Percentiles rank a stretch among this genome's conserved stretches.
Evolutionary conservation across 2,797 vertebrate species (phyloP).

Genomic region (Perodicticus potto): DNA sequence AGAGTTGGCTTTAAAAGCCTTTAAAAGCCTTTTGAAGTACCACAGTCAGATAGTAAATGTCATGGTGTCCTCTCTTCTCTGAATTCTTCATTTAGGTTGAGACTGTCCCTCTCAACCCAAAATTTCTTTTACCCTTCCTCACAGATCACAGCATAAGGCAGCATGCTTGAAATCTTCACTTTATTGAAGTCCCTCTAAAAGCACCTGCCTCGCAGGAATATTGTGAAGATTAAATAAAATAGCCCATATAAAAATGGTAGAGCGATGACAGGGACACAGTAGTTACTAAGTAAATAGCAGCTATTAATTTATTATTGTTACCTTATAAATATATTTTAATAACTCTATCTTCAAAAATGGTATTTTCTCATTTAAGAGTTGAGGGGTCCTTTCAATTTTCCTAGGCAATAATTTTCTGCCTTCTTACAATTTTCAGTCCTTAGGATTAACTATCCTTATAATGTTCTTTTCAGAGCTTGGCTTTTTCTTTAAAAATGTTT

Average conservation of each 20-base stretch:
- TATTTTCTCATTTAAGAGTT: slow-evolving; percentile 24
- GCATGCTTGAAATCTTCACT: neutral
- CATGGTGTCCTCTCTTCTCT: slow-evolving; percentile 2
- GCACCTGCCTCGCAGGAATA: neutral
- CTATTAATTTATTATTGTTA: neutral
- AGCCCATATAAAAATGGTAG: neutral
- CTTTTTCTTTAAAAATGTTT: slow-evolving; percentile 52
- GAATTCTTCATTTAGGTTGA: neutral
- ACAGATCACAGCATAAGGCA: neutral
- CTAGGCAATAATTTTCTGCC: neutral
- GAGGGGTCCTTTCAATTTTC: neutral
- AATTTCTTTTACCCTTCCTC: neutral
- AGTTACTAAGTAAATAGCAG: neutral
- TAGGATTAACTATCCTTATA: slow-evolving; percentile 47
- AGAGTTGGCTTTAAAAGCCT: slow-evolving; percentile 59
- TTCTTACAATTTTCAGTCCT: neutral
- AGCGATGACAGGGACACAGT: neutral
- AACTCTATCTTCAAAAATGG: neutral
- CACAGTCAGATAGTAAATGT: neutral
- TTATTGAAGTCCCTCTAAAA: neutral
- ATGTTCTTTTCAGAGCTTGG: slow-evolving; percentile 19
- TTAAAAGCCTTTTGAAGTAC: slow-evolving; percentile 69
- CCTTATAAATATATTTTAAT: slow-evolving; percentile 7
- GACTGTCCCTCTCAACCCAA: neutral
- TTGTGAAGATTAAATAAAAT: neutral